A percentile compares a stretch with the other conserved stretches of the same genome.
Conservation (phyloP, 2,888 invertebrate species). For the Trachelus stipa region DNA sequence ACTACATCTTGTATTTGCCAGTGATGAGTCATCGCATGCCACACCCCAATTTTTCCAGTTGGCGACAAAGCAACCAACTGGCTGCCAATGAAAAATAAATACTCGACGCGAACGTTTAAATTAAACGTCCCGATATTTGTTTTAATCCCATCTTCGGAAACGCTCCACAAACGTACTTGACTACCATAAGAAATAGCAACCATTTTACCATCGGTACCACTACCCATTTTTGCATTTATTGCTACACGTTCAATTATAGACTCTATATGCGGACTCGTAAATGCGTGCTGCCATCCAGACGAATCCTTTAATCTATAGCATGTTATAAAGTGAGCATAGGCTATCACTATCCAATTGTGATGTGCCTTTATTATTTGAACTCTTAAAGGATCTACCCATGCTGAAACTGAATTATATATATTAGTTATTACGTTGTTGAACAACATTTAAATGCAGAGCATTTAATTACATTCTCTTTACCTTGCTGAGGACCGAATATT, state of each 20-base stretch:
- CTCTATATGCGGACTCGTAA: conserved; percentile 93
- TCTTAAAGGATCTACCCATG: conserved; percentile 86
- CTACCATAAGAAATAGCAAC: conserved; percentile 84
- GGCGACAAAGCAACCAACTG: conserved; percentile 96
- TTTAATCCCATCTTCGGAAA: conserved; percentile 80
- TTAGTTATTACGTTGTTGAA: not conserved
- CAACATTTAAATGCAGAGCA: conserved; percentile 2
- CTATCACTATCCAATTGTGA: conserved; percentile 97
- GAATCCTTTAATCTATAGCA: conserved; percentile 96
- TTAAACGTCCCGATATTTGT: conserved; percentile 88
- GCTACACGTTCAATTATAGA: conserved; percentile 91
- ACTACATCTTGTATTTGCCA: conserved; percentile 98
- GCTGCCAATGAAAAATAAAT: conserved; percentile 96
- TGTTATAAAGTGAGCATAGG: conserved; percentile 95
- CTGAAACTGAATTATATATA: conserved; percentile 70
- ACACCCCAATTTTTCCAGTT: conserved; percentile 96
- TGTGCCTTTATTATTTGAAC: conserved; percentile 96
- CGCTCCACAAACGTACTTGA: conserved; percentile 82
- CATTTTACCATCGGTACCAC: conserved; percentile 76
- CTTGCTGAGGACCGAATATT: conserved; percentile 74
- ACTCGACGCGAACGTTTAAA: conserved; percentile 91
- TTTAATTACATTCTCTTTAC: conserved; percentile 33
- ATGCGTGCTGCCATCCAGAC: conserved; percentile 95
- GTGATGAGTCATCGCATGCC: conserved; percentile 99
- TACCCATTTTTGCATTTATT: conserved; percentile 79